These are phyloP conservation scores for Triops cancriformis DNA, from an alignment of 1,140 invertebrate species.

Conservation along the genomic window DNA sequence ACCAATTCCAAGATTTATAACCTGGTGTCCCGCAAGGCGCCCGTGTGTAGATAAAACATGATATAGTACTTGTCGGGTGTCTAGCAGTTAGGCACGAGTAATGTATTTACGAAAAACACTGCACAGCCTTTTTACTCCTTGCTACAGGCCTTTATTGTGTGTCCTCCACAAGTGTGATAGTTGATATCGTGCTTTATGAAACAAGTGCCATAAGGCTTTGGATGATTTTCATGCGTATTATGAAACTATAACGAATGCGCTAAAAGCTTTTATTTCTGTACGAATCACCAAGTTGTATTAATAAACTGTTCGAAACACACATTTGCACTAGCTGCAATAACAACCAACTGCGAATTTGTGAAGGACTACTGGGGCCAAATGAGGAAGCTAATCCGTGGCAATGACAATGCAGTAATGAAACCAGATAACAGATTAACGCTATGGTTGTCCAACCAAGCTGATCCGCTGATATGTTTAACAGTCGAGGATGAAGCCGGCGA, in stretches of 20 bases:
- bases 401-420: slow-evolving; percentile 60
- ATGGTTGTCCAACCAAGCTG: slow-evolving; percentile 75
- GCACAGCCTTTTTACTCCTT: background rate
- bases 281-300: background rate
- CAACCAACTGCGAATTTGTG: background rate
- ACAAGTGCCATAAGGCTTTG: background rate
- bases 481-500: slow-evolving; percentile 51
- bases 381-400: slow-evolving; percentile 59
- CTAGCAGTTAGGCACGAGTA: background rate
- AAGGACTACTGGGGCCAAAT: slow-evolving; percentile 43
- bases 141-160: background rate
- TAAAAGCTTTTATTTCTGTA: background rate
- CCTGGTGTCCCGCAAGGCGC: background rate
- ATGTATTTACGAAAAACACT: background rate
- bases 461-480: slow-evolving; percentile 67
- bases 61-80: background rate
- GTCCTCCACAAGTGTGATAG: background rate
- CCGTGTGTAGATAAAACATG: background rate
- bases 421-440: slow-evolving; percentile 78
- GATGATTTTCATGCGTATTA: background rate
- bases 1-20: background rate
- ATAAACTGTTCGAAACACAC: background rate
- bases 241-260: background rate
- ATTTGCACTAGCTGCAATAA: background rate
- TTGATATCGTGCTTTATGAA: background rate